Evolutionary conservation across 1,140 invertebrate species (phyloP).

Genomic region (Globodera rostochiensis): DNA sequence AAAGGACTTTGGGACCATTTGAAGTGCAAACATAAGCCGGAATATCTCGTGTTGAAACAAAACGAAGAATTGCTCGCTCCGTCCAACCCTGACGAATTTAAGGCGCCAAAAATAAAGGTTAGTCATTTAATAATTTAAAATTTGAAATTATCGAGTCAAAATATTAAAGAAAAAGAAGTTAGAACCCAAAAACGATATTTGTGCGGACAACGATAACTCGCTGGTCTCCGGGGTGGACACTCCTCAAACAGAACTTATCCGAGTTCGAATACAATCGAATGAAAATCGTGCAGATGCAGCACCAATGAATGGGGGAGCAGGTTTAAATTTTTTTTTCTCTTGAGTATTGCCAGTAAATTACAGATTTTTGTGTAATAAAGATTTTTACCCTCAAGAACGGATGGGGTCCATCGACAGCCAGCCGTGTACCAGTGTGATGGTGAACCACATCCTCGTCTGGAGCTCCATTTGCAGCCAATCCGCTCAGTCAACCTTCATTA

Average conservation of each 20-base stretch:
- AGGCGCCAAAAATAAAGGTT: background rate
- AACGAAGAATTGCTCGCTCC: background rate
- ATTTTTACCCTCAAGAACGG: background rate
- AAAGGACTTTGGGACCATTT: slow-evolving; percentile 5
- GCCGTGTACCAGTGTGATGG: background rate
- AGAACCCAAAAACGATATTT: background rate
- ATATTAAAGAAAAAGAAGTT: background rate
- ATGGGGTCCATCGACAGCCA: background rate
- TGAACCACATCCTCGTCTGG: background rate
- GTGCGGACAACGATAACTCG: background rate
- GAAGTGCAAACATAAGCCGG: background rate
- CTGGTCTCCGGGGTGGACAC: background rate
- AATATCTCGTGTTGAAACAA: background rate
- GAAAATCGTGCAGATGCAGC: background rate
- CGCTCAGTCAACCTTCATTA: background rate
- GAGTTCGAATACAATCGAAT: background rate
- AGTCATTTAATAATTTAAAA: background rate
- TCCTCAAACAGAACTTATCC: background rate
- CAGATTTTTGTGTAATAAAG: too few species aligned
- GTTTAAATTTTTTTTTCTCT: too few species aligned
- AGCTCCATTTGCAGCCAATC: background rate
- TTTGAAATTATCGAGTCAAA: background rate
- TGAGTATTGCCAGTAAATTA: too few species aligned
- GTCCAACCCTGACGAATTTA: background rate
- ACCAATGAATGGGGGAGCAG: background rate